These are phyloP conservation scores for Tetragnatha montana DNA, from an alignment of 2,888 invertebrate genomes.

Conservation along the genomic window DNA sequence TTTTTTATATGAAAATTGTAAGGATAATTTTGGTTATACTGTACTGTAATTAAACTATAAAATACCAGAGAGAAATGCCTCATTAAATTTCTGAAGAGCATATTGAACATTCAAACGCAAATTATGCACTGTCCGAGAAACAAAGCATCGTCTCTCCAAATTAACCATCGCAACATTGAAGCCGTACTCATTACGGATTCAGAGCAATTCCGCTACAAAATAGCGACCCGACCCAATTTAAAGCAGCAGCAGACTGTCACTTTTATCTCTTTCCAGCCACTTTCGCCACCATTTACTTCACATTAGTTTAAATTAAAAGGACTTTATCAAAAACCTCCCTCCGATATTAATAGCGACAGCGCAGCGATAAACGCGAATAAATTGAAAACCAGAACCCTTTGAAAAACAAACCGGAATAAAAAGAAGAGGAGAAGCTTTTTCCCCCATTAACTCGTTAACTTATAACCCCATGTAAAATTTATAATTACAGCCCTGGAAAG, in stretches of 20 bases:
- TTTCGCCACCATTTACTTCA: not conserved
- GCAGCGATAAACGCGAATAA: not conserved
- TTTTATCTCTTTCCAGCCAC: not conserved
- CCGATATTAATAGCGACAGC: not conserved
- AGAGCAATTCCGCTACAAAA: too few species aligned
- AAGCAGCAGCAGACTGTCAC: not conserved
- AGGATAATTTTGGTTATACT: too few species aligned
- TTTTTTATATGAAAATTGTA: too few species aligned
- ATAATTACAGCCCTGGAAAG: not conserved
- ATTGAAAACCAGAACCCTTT: not conserved
- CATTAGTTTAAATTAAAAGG: not conserved
- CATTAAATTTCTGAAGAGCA: too few species aligned
- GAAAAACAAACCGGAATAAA: not conserved
- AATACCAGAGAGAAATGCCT: too few species aligned
- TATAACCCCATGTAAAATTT: slow-evolving; percentile 1
- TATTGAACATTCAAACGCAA: too few species aligned
- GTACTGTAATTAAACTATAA: too few species aligned
- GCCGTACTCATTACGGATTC: too few species aligned
- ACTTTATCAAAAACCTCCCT: not conserved
- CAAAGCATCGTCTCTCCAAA: too few species aligned
- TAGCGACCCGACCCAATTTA: not conserved
- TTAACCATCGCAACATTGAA: too few species aligned
- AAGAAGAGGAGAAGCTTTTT: not conserved
- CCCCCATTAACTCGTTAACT: not conserved
- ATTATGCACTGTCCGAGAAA: too few species aligned